Conservation (phyloP, 2,888 invertebrate genomes). For the Tachina fera region DNA sequence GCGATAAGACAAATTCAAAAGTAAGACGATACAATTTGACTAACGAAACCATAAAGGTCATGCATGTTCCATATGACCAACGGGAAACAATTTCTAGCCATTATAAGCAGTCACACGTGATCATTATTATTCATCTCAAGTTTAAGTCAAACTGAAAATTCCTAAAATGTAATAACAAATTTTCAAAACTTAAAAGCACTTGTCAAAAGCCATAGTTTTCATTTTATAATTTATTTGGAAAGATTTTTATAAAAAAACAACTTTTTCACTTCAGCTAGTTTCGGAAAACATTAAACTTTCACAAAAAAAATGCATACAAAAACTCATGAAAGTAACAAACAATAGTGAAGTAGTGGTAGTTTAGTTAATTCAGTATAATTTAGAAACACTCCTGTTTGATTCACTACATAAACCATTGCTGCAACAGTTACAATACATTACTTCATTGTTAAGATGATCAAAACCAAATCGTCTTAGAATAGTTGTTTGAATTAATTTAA, state of each 20-base stretch:
- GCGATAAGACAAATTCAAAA: too few relatives aligned
- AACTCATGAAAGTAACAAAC: background rate
- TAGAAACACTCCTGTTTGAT: constrained; percentile 24
- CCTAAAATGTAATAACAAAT: background rate
- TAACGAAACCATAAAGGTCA: too few relatives aligned
- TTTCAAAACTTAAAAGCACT: constrained; percentile 10
- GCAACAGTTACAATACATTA: constrained; percentile 11
- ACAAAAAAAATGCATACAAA: background rate
- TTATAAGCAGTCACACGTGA: too few relatives aligned
- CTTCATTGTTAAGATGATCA: constrained; percentile 4
- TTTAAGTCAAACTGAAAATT: too few relatives aligned
- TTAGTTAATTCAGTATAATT: constrained; percentile 43
- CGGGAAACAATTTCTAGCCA: too few relatives aligned
- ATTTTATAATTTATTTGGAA: background rate
- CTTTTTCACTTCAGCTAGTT: constrained; percentile 8
- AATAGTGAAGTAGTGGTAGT: constrained; percentile 31
- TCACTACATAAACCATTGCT: constrained; percentile 18
- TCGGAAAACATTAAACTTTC: constrained; percentile 3
- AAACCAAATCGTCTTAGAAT: constrained; percentile 41
- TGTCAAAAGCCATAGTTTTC: background rate
- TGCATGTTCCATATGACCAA: too few relatives aligned
- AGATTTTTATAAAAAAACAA: background rate
- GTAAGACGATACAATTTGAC: too few relatives aligned
- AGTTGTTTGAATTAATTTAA: constrained; percentile 18
- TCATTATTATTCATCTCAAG: too few relatives aligned